Conservation (phyloP, 1,140 invertebrate species). For the Cylas formicarius region DNA sequence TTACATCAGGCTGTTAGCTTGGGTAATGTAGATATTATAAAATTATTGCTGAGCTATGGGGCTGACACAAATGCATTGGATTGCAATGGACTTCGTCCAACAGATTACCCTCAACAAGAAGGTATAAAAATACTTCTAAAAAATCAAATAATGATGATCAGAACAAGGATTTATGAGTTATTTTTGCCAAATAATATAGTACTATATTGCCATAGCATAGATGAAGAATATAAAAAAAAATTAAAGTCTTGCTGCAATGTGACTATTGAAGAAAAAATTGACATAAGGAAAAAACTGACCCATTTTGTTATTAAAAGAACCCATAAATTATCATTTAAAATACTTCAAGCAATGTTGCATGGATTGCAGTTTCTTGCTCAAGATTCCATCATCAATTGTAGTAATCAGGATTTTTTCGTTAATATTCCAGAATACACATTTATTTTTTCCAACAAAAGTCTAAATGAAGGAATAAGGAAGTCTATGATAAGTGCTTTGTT, state of each 20-base stretch:
- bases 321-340: constrained; percentile 25
- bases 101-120: constrained; percentile 12
- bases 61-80: constrained; percentile 19
- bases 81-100: constrained; percentile 25
- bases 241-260: constrained; percentile 14
- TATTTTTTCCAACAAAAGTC: constrained; percentile 3
- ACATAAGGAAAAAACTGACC: constrained; percentile 19
- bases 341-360: constrained; percentile 22
- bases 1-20: constrained; percentile 60
- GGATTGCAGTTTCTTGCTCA: constrained; percentile 23
- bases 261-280: constrained; percentile 17
- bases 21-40: constrained; percentile 18
- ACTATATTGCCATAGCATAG: constrained; percentile 23
- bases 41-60: constrained; percentile 27
- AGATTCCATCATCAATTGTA: constrained; percentile 18
- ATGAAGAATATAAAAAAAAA: constrained; percentile 18
- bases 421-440: constrained; percentile 19
- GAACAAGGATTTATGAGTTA: constrained; percentile 10
- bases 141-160: neutral
- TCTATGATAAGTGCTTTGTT: constrained; percentile 22
- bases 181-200: constrained; percentile 19
- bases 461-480: constrained; percentile 24
- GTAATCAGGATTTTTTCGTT: constrained; percentile 17
- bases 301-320: constrained; percentile 26
- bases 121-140: constrained; percentile 13